Conservation (phyloP, 2,888 invertebrate species). For the Phytoseiulus persimilis region DNA sequence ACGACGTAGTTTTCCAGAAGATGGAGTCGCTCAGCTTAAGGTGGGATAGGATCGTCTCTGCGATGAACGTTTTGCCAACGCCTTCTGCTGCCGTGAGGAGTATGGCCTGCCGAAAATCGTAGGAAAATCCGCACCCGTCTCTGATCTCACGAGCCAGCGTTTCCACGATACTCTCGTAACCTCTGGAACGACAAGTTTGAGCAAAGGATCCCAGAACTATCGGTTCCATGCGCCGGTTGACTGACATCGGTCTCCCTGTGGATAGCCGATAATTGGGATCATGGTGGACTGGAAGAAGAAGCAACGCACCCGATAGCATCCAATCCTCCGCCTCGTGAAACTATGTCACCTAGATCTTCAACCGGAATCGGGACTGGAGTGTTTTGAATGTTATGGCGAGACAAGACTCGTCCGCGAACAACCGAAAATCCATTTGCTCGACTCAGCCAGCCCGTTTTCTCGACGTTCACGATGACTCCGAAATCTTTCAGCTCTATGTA, state of each 20-base stretch:
- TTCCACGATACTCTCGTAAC: background rate
- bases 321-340: background rate
- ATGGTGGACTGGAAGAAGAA: no score
- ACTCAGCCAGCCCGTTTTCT: constrained; percentile 9
- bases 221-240: no score
- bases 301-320: background rate
- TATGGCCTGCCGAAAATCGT: background rate
- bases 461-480: background rate
- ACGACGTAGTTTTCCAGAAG: constrained; percentile 8
- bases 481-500: background rate
- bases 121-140: background rate
- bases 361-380: background rate
- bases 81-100: background rate
- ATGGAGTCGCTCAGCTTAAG: background rate
- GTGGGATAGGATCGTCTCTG: background rate
- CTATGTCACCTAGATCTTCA: background rate
- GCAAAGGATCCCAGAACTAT: background rate
- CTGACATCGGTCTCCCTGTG: no score
- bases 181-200: background rate
- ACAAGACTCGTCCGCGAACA: background rate
- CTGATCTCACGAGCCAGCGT: background rate
- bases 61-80: constrained; percentile 14
- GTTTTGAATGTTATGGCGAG: background rate
- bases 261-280: no score
- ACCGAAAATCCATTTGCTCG: background rate